Evolutionary conservation across 2,797 vertebrate genomes (phyloP).

Genomic region (Columba guinea): DNA sequence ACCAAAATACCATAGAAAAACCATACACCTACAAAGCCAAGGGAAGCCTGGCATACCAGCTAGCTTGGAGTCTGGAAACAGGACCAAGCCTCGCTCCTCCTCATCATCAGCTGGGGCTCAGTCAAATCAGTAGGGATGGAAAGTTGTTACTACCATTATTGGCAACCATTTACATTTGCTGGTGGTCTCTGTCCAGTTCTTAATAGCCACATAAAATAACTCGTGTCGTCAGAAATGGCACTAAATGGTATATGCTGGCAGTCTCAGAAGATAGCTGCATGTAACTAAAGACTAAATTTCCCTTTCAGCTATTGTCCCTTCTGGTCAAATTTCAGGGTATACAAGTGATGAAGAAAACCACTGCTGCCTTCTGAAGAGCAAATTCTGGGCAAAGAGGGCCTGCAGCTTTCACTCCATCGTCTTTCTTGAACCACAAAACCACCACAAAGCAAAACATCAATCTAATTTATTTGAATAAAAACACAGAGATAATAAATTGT

Average conservation of each 20-base stretch:
- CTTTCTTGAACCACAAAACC: not conserved
- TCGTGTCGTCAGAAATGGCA: not conserved
- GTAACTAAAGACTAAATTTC: not conserved
- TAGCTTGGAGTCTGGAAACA: not conserved
- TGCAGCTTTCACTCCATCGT: not conserved
- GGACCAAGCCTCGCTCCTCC: not conserved
- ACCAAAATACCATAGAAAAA: not conserved
- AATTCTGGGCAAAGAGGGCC: not conserved
- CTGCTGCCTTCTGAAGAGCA: not conserved
- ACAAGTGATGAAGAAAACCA: not conserved
- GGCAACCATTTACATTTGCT: not conserved
- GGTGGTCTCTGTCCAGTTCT: not conserved
- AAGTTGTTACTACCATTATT: not conserved
- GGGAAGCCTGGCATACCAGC: rapidly evolving
- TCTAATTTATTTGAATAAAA: not conserved
- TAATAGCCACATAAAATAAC: not conserved
- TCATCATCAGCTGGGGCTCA: not conserved
- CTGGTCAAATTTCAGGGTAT: not conserved
- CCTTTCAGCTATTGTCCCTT: not conserved
- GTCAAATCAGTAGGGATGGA: not conserved
- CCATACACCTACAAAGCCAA: not conserved
- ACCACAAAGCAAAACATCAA: not conserved
- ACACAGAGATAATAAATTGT: not conserved
- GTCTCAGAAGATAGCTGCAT: not conserved
- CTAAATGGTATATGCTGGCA: not conserved